A percentile compares a stretch with the other conserved stretches of the same genome.
Evolutionary conservation across 2,113 vertebrate genomes (phyloP).

Genomic region (Cardinalis cardinalis): DNA sequence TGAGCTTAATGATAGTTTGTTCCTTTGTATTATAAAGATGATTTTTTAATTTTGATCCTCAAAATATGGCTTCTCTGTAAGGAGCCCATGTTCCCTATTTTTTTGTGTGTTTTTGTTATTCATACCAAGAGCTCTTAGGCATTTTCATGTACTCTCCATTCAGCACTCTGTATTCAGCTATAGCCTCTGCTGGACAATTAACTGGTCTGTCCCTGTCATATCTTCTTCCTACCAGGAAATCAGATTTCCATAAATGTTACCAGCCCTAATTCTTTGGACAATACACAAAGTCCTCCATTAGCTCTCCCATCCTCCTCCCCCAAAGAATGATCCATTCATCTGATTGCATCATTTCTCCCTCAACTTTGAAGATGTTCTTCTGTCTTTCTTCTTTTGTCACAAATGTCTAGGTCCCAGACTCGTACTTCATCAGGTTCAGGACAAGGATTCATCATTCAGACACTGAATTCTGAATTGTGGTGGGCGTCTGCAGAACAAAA

Average conservation of each 20-base stretch:
- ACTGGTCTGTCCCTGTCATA: background rate
- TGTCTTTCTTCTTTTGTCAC: background rate
- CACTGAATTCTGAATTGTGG: background rate
- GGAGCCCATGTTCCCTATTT: background rate
- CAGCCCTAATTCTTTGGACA: background rate
- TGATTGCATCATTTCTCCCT: background rate
- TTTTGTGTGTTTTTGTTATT: background rate
- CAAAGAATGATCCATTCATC: background rate
- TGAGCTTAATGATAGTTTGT: background rate
- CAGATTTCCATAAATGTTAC: background rate
- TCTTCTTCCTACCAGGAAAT: background rate
- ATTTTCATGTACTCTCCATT: background rate
- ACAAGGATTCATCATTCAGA: background rate
- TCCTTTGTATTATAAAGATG: background rate
- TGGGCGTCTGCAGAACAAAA: background rate
- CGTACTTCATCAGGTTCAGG: background rate
- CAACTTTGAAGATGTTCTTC: background rate
- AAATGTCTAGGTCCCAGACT: background rate
- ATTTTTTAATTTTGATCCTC: background rate
- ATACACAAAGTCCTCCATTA: background rate
- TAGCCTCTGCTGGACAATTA: background rate
- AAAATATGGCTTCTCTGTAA: background rate
- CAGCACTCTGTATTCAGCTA: background rate
- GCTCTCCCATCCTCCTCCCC: accelerated
- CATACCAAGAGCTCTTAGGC: background rate